Conservation (phyloP, 2,888 invertebrate genomes). For the Gymnocheta viridis region DNA sequence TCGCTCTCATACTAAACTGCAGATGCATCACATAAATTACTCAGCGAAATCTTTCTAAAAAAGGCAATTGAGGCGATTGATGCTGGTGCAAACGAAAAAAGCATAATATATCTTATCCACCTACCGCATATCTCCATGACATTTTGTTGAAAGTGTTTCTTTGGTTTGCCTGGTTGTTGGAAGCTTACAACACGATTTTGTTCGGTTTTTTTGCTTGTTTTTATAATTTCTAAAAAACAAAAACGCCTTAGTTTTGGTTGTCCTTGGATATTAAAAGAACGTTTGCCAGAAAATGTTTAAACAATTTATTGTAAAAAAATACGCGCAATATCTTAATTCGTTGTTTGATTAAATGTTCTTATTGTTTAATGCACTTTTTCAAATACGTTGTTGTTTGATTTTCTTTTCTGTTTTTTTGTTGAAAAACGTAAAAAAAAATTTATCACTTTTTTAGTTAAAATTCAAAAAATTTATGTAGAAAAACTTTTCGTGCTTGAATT, state of each 20-base stretch:
- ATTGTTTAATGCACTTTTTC: conserved; percentile 67
- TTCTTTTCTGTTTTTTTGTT: not conserved
- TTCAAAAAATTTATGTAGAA: not conserved
- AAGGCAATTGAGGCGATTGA: not conserved
- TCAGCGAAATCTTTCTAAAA: not conserved
- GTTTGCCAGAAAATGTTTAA: conserved; percentile 3
- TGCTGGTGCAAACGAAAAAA: not conserved
- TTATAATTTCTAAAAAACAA: conserved; percentile 16
- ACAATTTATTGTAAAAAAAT: conserved; percentile 43
- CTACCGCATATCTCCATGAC: conserved; percentile 80
- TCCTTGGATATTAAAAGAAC: conserved; percentile 54
- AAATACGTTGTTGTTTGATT: conserved; percentile 19
- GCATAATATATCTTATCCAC: conserved; percentile 64
- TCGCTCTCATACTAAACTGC: not conserved
- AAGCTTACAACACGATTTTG: conserved; percentile 31
- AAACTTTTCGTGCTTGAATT: conserved; percentile 10
- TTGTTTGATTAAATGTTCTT: conserved; percentile 51
- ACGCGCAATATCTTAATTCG: conserved; percentile 67
- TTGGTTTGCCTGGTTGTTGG: conserved; percentile 29
- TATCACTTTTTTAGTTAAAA: conserved; percentile 33
- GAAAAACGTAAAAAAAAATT: conserved; percentile 59
- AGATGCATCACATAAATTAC: not conserved
- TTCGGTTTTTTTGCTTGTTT: not conserved
- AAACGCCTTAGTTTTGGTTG: conserved; percentile 52
- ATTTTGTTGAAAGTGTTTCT: conserved; percentile 59